Evolutionary conservation across 1,140 invertebrate genomes (phyloP), one percentile per base, ranked within the genome.

Genomic region (Eurosta solidaginis): DNA sequence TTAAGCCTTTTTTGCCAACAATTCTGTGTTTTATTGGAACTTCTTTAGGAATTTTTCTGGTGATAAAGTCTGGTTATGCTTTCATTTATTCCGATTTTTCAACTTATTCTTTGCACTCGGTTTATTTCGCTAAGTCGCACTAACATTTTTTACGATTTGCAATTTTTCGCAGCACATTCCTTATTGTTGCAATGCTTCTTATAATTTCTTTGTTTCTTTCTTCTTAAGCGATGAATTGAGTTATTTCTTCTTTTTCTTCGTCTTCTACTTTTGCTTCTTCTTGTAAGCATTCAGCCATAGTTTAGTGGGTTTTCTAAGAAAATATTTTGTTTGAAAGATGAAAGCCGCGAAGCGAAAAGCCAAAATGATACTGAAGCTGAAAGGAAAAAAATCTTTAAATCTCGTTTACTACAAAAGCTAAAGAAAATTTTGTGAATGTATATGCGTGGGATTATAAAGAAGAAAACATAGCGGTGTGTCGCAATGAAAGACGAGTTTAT

Each of bases 31-130:
- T 76, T 77, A 79, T 50, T 78, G 52, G 74, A 52, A 49, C 52
- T 45, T 74, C 25, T 29, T 68, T 68, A 40, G 22, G 59, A 68
- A 42, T 68, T 68, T 77, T 79, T 79, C 77, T 80, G 81, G 12
- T 74, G 59, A 68, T 68, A 40, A 36, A 68, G 59, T 68, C 73
- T 29, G 40, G 45, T 74, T 74, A 47, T 47, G 45, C 45, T 74
- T 74, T 25, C 45, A 45, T 74, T 74, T 45, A 45, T 74, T 74
- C 45, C 36, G 20, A 74, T 74, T 47, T 74, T 40, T 74, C 45
- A 14, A 45, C 78, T 78, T 77, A 22, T 42, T 20, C 44, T 29
- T 77, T 79, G 83, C 81, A 82, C 82, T 82, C 81, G 77, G 78
- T 81, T 80, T 59, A 17, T 50, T 82, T 79, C 59, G 83, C 80